phyloP scores from a whole-genome alignment of 1,140 invertebrate genomes.

The Leguminivora glycinivorella region DNA sequence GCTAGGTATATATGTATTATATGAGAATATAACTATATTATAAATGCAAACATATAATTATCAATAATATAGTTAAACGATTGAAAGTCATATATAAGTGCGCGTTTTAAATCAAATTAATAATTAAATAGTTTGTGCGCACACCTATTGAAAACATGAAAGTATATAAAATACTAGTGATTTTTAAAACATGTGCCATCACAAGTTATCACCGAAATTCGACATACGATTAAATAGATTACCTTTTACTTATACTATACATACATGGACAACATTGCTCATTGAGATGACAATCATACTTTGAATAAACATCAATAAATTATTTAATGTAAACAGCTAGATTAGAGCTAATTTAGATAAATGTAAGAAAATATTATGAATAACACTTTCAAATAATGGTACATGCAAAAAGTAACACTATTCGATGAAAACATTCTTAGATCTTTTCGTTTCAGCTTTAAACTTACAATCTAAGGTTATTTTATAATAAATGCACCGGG shows the following conservation, averaged over 20 bases:
- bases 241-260: not conserved
- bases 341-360: too few relatives aligned
- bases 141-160: not conserved
- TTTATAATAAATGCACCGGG: not conserved
- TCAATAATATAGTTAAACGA: not conserved
- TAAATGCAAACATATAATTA: not conserved
- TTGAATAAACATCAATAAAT: constrained; percentile 7
- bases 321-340: not conserved
- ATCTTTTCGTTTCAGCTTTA: too few relatives aligned
- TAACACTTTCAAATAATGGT: not conserved
- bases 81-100: not conserved
- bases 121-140: not conserved
- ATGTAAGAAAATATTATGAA: not conserved
- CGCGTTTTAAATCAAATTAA: not conserved
- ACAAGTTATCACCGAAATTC: not conserved
- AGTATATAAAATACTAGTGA: not conserved
- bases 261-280: not conserved
- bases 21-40: not conserved
- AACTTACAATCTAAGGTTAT: not conserved
- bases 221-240: not conserved
- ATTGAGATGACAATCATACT: not conserved
- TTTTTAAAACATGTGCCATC: not conserved
- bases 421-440: too few relatives aligned
- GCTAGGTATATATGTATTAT: not conserved
- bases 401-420: too few relatives aligned